These are phyloP conservation scores for Mesodorylaimus sp. DNA, from an alignment of 2,888 invertebrate genomes.

Conservation along the genomic window DNA sequence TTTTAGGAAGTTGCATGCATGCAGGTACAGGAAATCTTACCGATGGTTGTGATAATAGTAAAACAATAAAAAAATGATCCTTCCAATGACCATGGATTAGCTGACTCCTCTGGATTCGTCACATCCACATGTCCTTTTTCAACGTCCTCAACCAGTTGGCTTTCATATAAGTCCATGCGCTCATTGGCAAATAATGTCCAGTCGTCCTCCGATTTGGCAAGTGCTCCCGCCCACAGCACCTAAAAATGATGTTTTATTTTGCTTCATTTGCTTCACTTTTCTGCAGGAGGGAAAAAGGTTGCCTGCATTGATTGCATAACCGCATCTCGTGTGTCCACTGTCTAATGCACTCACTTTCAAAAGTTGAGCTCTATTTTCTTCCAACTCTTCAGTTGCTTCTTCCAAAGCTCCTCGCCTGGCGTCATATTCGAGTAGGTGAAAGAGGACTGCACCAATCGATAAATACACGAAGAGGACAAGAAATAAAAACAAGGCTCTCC, in stretches of 20 bases:
- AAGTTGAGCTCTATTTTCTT: constrained; percentile 3
- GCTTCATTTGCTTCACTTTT: too few relatives aligned
- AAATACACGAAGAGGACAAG: not conserved
- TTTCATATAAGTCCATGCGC: constrained; percentile 9
- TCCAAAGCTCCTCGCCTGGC: constrained; percentile 1
- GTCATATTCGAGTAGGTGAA: constrained; percentile 4
- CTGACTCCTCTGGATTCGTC: not conserved
- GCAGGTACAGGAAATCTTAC: not conserved
- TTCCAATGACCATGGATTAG: constrained; percentile 8
- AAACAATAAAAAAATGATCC: constrained; percentile 11
- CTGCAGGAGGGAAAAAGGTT: too few relatives aligned
- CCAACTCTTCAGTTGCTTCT: constrained; percentile 5
- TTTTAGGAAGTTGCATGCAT: too few relatives aligned
- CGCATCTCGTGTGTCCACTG: too few relatives aligned
- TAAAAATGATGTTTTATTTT: not conserved
- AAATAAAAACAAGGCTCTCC: not conserved
- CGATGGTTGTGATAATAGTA: constrained; percentile 10
- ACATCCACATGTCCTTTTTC: constrained; percentile 7
- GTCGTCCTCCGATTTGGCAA: constrained; percentile 9
- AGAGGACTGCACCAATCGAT: constrained; percentile 1
- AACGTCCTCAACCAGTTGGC: constrained; percentile 4
- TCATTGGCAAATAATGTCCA: constrained; percentile 9
- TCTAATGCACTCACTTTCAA: constrained; percentile 4
- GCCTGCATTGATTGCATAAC: too few relatives aligned
- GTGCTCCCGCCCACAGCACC: constrained; percentile 10